Conservation (phyloP, 2,797 vertebrate genomes). For the Alectoris magna region DNA sequence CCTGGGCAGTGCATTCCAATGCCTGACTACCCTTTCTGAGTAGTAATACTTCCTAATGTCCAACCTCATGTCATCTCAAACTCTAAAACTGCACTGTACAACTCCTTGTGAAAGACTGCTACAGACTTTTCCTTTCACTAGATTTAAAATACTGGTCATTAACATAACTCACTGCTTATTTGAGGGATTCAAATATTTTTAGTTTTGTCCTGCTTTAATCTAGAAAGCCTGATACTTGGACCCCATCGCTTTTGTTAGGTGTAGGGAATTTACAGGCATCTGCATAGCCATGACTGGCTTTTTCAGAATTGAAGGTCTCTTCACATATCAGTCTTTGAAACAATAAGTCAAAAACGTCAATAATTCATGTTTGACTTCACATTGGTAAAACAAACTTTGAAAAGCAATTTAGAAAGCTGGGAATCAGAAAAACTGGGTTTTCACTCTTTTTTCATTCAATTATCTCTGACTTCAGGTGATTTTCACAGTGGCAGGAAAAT, state of each 20-base stretch:
- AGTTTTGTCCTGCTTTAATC: slow-evolving; percentile 35
- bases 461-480: background rate
- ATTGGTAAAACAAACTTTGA: background rate
- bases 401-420: background rate
- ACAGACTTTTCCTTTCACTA: background rate
- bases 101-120: background rate
- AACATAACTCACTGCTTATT: background rate
- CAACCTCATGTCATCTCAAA: background rate
- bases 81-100: background rate
- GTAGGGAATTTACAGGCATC: slow-evolving; percentile 17
- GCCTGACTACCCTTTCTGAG: no score
- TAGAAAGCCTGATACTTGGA: slow-evolving; percentile 49
- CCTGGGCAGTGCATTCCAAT: no score
- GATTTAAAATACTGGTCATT: slow-evolving; percentile 26
- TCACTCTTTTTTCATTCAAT: background rate
- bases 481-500: background rate
- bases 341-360: background rate
- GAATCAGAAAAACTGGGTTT: background rate
- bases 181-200: background rate
- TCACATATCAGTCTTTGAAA: background rate
- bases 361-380: background rate
- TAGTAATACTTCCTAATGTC: no score
- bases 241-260: slow-evolving; percentile 22
- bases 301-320: background rate
- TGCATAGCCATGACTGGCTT: background rate